These are phyloP conservation scores for Acrocephalus kingi DNA, from an alignment of 2,113 vertebrate genomes.

Conservation along the genomic window DNA sequence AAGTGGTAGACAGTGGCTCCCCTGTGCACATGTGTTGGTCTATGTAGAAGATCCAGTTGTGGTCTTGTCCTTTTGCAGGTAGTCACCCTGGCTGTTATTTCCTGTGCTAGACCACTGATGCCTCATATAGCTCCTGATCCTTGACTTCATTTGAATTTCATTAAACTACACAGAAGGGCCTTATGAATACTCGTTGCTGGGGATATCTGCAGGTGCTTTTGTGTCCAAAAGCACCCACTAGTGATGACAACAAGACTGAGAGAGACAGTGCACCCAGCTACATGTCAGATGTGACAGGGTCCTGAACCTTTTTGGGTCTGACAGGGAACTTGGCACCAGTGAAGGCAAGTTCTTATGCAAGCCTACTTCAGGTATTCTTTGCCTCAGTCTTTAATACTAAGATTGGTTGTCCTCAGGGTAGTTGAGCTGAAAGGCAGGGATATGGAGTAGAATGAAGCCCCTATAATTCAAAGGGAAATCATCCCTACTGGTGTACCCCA, in stretches of 20 bases:
- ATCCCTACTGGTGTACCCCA: neutral
- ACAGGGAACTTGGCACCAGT: neutral
- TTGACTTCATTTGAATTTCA: neutral
- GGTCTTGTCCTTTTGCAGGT: neutral
- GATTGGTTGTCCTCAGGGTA: neutral
- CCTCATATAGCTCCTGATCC: neutral
- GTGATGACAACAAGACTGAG: neutral
- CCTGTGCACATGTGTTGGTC: fast-evolving
- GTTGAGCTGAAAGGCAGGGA: neutral
- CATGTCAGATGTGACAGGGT: neutral
- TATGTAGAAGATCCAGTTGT: neutral
- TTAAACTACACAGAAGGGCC: neutral
- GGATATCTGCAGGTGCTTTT: neutral
- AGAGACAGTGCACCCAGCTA: fast-evolving
- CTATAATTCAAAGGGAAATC: neutral
- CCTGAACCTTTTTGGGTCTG: neutral
- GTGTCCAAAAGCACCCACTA: neutral
- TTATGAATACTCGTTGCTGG: fast-evolving
- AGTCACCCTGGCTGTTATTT: neutral
- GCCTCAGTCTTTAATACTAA: neutral
- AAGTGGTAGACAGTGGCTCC: fast-evolving
- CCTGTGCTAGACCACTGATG: neutral
- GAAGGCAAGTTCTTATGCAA: neutral
- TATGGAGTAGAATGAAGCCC: neutral
- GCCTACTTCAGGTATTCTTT: neutral